These are phyloP conservation scores for Crenuchus spilurus DNA, from an alignment of 2,797 vertebrate species.

Conservation along the genomic window DNA sequence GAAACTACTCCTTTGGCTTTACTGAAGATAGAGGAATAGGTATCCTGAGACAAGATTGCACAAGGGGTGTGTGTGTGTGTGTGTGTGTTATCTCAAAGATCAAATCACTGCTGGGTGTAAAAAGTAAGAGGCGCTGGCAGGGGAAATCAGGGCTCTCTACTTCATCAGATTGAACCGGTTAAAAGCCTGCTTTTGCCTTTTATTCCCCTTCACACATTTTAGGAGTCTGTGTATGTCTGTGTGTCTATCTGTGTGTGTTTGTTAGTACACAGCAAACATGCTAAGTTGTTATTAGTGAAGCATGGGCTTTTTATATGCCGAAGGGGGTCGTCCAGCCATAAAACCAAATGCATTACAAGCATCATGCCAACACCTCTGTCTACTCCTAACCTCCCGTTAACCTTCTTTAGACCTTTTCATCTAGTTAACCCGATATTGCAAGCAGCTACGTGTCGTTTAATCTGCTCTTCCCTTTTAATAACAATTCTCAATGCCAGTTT, in stretches of 20 bases:
- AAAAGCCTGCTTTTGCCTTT: constrained; percentile 34
- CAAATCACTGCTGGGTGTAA: constrained; percentile 16
- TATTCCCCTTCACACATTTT: constrained; percentile 16
- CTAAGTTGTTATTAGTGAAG: constrained; percentile 9
- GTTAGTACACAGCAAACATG: not conserved
- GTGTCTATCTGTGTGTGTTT: constrained; percentile 7
- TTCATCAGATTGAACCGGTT: constrained; percentile 24
- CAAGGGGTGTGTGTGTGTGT: not conserved
- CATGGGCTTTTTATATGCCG: not conserved
- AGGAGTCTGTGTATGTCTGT: constrained; percentile 11
- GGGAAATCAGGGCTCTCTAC: constrained; percentile 27
- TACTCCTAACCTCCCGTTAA: not conserved
- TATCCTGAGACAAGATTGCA: not conserved
- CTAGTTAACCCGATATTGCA: not conserved
- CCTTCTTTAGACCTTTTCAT: not conserved
- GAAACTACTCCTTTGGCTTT: not conserved
- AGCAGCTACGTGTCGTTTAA: too few species aligned
- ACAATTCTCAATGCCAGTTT: too few species aligned
- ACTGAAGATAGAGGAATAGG: not conserved
- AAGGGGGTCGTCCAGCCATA: not conserved
- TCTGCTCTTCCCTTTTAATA: not conserved
- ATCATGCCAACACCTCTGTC: not conserved
- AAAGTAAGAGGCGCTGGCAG: constrained; percentile 20
- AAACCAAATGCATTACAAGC: constrained; percentile 26
- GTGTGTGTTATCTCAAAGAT: constrained; percentile 10